These are phyloP conservation scores for Zaprionus davidi DNA, from an alignment of 1,140 invertebrate genomes.

Conservation along the genomic window DNA sequence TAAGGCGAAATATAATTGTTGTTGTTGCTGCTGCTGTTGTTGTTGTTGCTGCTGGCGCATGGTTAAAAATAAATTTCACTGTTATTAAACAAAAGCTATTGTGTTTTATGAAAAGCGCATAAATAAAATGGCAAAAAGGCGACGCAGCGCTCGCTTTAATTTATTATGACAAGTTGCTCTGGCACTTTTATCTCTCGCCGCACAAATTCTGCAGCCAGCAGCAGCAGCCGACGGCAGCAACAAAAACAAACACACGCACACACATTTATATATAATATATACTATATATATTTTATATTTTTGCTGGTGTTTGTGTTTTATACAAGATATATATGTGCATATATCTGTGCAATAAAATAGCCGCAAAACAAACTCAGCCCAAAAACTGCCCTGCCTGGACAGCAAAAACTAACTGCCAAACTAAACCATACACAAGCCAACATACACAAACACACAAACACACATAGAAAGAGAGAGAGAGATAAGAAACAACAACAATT, in stretches of 20 bases:
- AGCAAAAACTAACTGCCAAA: slow-evolving; percentile 62
- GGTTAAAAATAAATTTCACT: slow-evolving; percentile 71
- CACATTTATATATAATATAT: slow-evolving; percentile 10
- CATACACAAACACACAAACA: slow-evolving; percentile 1
- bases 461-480: not conserved
- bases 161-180: slow-evolving; percentile 84
- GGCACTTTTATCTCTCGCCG: slow-evolving; percentile 80
- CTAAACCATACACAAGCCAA: slow-evolving; percentile 4
- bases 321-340: slow-evolving; percentile 60
- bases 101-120: slow-evolving; percentile 81
- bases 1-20: slow-evolving; percentile 56
- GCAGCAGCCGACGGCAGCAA: slow-evolving; percentile 27
- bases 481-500: slow-evolving; percentile 44
- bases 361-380: slow-evolving; percentile 73
- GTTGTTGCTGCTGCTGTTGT: slow-evolving; percentile 42
- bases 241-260: slow-evolving; percentile 26
- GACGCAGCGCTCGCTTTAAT: slow-evolving; percentile 62
- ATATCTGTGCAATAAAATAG: slow-evolving; percentile 62
- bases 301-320: slow-evolving; percentile 62
- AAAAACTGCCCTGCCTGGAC: slow-evolving; percentile 48
- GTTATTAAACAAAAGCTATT: slow-evolving; percentile 83
- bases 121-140: slow-evolving; percentile 78
- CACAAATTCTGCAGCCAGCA: slow-evolving; percentile 67
- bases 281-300: slow-evolving; percentile 55
- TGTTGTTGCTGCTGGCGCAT: slow-evolving; percentile 35